A percentile compares a stretch with the other conserved stretches of the same genome.
Conservation (phyloP, 1,140 invertebrate species). For the Agrilus planipennis region DNA sequence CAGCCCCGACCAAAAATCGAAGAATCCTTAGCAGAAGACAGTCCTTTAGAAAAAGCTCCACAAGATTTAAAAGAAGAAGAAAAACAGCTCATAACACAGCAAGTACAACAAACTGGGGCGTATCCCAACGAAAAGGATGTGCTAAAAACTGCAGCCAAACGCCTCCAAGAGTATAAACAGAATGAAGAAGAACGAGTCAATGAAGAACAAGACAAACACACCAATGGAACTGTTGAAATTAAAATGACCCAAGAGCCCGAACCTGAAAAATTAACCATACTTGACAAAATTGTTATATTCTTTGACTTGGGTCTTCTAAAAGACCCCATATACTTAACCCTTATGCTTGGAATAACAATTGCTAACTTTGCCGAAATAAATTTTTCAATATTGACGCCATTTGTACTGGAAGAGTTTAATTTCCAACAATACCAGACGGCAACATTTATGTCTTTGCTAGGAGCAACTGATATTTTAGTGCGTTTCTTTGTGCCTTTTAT, state of each 20-base stretch:
- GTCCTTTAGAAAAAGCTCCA: constrained; percentile 36
- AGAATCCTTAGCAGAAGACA: constrained; percentile 38
- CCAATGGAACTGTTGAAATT: constrained; percentile 4
- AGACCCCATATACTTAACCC: constrained; percentile 47
- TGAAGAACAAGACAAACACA: constrained; percentile 10
- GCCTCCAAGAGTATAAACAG: constrained; percentile 18
- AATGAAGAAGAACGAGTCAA: constrained; percentile 3
- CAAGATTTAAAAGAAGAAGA: constrained; percentile 40
- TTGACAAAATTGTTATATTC: constrained; percentile 31
- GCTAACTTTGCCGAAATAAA: constrained; percentile 57
- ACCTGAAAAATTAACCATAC: constrained; percentile 13
- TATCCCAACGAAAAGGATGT: constrained; percentile 21
- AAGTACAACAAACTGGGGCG: not conserved
- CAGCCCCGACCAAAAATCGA: constrained; percentile 32
- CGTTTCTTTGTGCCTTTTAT: constrained; percentile 48
- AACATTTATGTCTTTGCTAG: constrained; percentile 45
- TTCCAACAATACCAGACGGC: constrained; percentile 45
- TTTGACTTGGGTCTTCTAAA: constrained; percentile 44
- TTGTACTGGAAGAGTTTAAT: constrained; percentile 47
- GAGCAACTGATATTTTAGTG: constrained; percentile 44
- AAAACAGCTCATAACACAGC: constrained; percentile 31
- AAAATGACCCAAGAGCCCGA: constrained; percentile 1
- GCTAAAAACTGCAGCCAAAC: constrained; percentile 21
- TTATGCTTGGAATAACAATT: constrained; percentile 52
- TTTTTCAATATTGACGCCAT: constrained; percentile 51